Conservation (phyloP, 2,797 vertebrate species). For the Halcyon badia region DNA sequence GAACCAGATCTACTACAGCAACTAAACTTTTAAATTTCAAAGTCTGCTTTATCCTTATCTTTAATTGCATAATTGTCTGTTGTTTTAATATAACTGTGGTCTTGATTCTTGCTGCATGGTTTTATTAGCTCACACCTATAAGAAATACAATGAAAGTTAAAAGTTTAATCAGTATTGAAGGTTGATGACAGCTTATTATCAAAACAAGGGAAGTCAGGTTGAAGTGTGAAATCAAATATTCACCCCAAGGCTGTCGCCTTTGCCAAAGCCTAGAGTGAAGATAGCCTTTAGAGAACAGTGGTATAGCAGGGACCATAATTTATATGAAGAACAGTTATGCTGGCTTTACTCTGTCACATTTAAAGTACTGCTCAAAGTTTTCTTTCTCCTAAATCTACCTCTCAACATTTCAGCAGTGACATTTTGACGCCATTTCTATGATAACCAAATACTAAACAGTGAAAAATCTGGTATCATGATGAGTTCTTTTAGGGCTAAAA, state of each 20-base stretch:
- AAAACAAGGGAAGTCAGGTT: neutral
- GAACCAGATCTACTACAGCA: neutral
- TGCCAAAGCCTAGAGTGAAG: neutral
- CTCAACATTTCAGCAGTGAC: neutral
- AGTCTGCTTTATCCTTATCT: neutral
- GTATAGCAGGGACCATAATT: neutral
- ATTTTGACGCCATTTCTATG: conserved; percentile 33
- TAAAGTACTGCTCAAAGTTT: neutral
- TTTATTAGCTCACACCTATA: neutral
- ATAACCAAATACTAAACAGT: conserved; percentile 25
- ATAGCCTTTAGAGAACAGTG: neutral
- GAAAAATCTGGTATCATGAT: neutral
- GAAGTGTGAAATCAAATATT: neutral
- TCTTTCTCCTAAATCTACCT: neutral
- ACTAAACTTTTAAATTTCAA: neutral
- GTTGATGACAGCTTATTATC: neutral
- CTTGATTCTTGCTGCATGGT: neutral
- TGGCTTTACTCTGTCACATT: neutral
- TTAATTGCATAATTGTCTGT: neutral
- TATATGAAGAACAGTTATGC: neutral
- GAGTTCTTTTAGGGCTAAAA: conserved; percentile 5
- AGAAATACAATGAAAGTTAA: neutral
- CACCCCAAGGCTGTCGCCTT: neutral
- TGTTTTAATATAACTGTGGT: neutral
- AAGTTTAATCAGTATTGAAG: neutral